Evolutionary conservation across 2,113 vertebrate genomes (phyloP), one percentile per base, ranked within the genome.

Genomic region (Caranx ignobilis): DNA sequence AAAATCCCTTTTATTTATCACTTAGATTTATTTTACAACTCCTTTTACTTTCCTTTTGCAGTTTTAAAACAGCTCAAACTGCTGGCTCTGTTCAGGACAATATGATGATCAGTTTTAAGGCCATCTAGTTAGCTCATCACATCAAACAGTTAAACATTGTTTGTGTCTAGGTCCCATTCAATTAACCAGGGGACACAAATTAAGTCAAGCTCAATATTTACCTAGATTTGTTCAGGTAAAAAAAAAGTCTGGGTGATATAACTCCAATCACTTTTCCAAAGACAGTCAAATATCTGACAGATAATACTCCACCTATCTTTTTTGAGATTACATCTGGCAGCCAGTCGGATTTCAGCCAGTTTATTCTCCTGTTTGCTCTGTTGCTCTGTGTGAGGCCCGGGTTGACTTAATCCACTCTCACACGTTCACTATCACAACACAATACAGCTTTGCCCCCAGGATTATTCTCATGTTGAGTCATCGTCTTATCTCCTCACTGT

Each of bases 381-480:
- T 80, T 73, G 74, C 50, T 64, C 77, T 70, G 72, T 74, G 59
- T 88, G 76, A 87, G 73, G 63, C 68, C 82, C 47, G 26, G 67
- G 34, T 59, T 72, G 72, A 72, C 56, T 87, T 92, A 90, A 91
- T 92, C 88, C 88, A 82, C 68, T 69, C 62, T 81, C 80, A 77
- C 77, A 74, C 79, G 64, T 80, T 84, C 76, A 81, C 78, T 76
- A 74, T 75, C 87, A 68, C 81, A 75, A 57, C 88, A 85, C 79
- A 81, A 84, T 85, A 37, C 82, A 79, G 77, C 79, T 84, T 64
- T 82, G 52, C 71, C 74, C 64, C 63, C 71, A 43, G 86, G 88
- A 92, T 90, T 92, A 86, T 81, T 78, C 82, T 77, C 52, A 34
- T 86, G 83, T 82, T 79, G 71, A 82, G 77, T 89, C 82, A 88